Percentiles rank a stretch among this genome's conserved stretches.
phyloP scores from a whole-genome alignment of 2,797 vertebrate species.

The Numenius phaeopus region DNA sequence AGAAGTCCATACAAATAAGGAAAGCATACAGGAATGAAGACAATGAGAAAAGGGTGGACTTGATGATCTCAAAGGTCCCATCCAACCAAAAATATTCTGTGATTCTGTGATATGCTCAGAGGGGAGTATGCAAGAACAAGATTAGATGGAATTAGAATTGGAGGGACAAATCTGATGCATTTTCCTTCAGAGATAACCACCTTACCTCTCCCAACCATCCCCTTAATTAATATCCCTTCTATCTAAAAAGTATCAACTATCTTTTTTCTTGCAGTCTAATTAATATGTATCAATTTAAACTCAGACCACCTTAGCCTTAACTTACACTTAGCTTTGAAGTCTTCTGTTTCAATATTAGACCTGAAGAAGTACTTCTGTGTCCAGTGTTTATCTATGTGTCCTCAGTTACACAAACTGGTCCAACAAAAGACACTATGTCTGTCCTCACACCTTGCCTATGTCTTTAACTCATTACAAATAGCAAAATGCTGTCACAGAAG shows the following conservation, averaged over 20 bases:
- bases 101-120: no score
- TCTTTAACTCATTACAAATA: background rate
- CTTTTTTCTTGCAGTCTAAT: background rate
- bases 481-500: background rate
- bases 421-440: background rate
- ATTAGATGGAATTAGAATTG: no score
- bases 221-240: background rate
- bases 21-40: no score
- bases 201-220: no score
- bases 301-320: background rate
- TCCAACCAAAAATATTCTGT: no score
- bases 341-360: background rate
- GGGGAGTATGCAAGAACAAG: no score
- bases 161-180: no score
- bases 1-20: no score
- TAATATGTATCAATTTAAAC: background rate
- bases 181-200: no score
- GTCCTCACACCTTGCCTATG: background rate
- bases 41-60: no score
- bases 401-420: background rate
- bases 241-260: background rate
- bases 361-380: background rate
- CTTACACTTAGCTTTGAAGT: background rate
- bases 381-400: background rate
- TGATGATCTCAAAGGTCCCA: no score